These are phyloP conservation scores for Cryptops parisi DNA, from an alignment of 2,888 invertebrate genomes.

Conservation along the genomic window DNA sequence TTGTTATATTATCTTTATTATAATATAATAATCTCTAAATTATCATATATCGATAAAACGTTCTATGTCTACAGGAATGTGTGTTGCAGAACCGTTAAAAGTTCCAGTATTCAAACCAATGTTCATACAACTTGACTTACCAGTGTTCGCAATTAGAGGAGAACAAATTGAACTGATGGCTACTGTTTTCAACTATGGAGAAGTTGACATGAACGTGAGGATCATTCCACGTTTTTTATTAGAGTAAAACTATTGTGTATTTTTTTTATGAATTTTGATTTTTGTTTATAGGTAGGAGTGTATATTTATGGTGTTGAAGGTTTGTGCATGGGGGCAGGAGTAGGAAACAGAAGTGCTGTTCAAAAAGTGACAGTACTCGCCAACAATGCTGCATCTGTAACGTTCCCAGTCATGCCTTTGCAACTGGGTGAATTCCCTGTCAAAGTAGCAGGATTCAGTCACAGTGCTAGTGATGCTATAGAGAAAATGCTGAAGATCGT, in stretches of 20 bases:
- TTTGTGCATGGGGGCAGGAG: constrained; percentile 4
- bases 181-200: constrained; percentile 11
- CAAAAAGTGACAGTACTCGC: background rate
- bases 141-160: constrained; percentile 2
- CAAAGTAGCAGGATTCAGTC: constrained; percentile 4
- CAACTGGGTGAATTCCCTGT: constrained; percentile 1
- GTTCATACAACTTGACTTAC: constrained; percentile 9
- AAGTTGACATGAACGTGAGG: background rate
- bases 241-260: background rate
- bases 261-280: background rate
- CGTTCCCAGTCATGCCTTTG: constrained; percentile 8
- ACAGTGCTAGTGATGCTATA: constrained; percentile 5
- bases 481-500: constrained; percentile 5
- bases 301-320: constrained; percentile 10
- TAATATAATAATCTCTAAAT: too few species aligned
- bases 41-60: background rate
- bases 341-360: constrained; percentile 3
- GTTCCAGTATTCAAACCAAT: constrained; percentile 4
- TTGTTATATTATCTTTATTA: background rate
- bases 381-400: constrained; percentile 7
- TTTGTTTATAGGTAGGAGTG: background rate
- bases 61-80: constrained; percentile 4
- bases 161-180: constrained; percentile 8
- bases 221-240: background rate
- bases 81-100: background rate